A percentile compares a stretch with the other conserved stretches of the same genome.
phyloP scores from a whole-genome alignment of 2,888 invertebrate genomes.

The Thereva unica region DNA sequence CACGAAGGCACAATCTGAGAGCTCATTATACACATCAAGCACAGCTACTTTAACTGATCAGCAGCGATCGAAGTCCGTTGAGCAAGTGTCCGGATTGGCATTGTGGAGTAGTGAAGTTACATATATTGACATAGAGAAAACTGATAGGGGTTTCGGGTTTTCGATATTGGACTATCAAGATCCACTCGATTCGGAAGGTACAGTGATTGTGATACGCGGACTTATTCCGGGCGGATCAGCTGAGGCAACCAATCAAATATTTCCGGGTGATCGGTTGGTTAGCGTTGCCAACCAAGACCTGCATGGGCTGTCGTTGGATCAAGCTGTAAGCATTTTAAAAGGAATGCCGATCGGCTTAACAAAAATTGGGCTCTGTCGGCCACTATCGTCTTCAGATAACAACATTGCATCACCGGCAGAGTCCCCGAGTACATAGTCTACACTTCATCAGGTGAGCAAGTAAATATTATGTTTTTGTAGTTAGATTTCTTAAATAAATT shows the following conservation, averaged over 20 bases:
- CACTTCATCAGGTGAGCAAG: constrained; percentile 41
- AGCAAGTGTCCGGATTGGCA: constrained; percentile 91
- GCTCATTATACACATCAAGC: constrained; percentile 86
- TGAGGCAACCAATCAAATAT: constrained; percentile 89
- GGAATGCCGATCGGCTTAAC: constrained; percentile 90
- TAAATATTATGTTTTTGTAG: too few relatives aligned
- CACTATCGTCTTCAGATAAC: constrained; percentile 60
- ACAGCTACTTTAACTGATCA: constrained; percentile 78
- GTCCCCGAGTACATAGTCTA: constrained; percentile 57
- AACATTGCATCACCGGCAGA: constrained; percentile 56
- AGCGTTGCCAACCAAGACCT: constrained; percentile 90
- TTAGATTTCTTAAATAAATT: too few relatives aligned
- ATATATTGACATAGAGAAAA: constrained; percentile 88
- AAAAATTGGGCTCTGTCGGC: constrained; percentile 88
- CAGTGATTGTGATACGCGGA: constrained; percentile 95
- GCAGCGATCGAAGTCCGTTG: constrained; percentile 87
- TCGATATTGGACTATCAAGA: constrained; percentile 98
- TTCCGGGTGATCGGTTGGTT: constrained; percentile 92
- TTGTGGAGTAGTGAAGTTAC: constrained; percentile 97
- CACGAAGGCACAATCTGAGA: constrained; percentile 94
- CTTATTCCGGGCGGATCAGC: constrained; percentile 98
- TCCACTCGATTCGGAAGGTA: constrained; percentile 91
- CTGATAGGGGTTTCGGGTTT: constrained; percentile 95
- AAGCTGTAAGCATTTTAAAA: constrained; percentile 94
- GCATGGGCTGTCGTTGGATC: constrained; percentile 89